Evolutionary conservation across 2,113 vertebrate genomes (phyloP), one percentile per base, ranked within the genome.

Genomic region (Rutilus rutilus): DNA sequence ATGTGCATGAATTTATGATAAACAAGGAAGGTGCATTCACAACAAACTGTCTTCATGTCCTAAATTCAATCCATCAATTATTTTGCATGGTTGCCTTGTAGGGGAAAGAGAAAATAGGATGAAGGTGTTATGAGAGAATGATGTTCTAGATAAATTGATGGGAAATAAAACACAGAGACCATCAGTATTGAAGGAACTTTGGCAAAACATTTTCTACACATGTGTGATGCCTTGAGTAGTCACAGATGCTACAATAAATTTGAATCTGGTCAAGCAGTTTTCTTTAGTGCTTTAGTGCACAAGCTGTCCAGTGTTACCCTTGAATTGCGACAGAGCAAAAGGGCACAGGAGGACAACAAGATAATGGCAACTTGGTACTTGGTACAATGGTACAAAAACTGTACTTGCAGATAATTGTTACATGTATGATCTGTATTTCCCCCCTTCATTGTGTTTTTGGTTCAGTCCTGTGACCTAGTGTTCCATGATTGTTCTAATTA

Each of bases 1-100:
- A 74, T 45, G 21, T 42, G 10, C 5, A 14, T 45, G 1, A 74
- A 25, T 74, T 74, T 74, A 74, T 74, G 71, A 74, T 74, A 74
- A 74, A 74, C 71, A 74, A 74, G 39, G 21, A 74, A 74, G 71
- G 71, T 45, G 23, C 45, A 74, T 74, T 74, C 71, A 74, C 10
- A 74, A 74, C 71, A 74, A 74, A 45, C 71, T 25, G 39, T 73
- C 23, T 45, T 74, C 23, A 45, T 74, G n/a, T 74, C 39, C 71
- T 74, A 45, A 74, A 74, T 74, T 23, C 39, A 45, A 45, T 25
- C 71, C 71, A 74, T 74, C 71, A 25, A 11, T 74, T n/a, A 73
- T 45, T 73, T 45, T n/a, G 39, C 69, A 73, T 9, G 5, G 3
- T 73, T 73, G n/a, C 39, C 39, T n/a, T 73, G 11, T 73, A 73